Base-by-base conservation (phyloP, 2,113 vertebrate genomes). In the Lagenorhynchus albirostris region DNA sequence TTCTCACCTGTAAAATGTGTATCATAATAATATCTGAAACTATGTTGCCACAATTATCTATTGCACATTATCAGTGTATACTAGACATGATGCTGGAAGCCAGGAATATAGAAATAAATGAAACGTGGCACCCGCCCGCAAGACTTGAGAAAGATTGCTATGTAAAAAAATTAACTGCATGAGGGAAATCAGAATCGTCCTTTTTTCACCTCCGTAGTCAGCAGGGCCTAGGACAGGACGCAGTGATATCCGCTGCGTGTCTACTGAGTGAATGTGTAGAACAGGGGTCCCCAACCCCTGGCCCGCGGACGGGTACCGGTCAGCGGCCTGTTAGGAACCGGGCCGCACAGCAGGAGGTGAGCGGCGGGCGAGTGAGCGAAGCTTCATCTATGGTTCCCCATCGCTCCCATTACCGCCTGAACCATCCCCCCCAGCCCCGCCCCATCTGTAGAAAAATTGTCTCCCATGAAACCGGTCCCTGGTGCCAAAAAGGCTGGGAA, bases 221-320 rank as follows among this genome's bases (percentile, higher is more conserved):
- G 36, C 60, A 89, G 5, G 13, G 7, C 47, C 25, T 23, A 55
- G n/a, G 26, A 20, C 11, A 9, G 55, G 31, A 62, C 2, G 11
- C 12, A 26, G 13, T 60, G 36, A 89, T 38, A 55, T 1, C 26
- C 62, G 58, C 7, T 8, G 13, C 10, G 12, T 80, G 6, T 38
- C 8, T 53, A 5, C 7, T 6, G 33, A 70, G 31, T 18, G 26
- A 63, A 20, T n/a, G 25, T 67, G 8, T 7, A 53, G 50, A 53
- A 53, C 50, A 53, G 50, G 14, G 50, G 50, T 15, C 50, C 50
- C 50, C 50, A 15, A 53, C 3, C 50, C 50, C 50, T 53, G 50
- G 14, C 14, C 50, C 1, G 4, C 1, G 14, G 50, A 53, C 50
- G 0, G 14, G 50, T 53, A 53, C 53, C 5, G 15, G 15, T 6